Base-by-base conservation (phyloP, 2,797 vertebrate species). In the Oophaga sylvatica region DNA sequence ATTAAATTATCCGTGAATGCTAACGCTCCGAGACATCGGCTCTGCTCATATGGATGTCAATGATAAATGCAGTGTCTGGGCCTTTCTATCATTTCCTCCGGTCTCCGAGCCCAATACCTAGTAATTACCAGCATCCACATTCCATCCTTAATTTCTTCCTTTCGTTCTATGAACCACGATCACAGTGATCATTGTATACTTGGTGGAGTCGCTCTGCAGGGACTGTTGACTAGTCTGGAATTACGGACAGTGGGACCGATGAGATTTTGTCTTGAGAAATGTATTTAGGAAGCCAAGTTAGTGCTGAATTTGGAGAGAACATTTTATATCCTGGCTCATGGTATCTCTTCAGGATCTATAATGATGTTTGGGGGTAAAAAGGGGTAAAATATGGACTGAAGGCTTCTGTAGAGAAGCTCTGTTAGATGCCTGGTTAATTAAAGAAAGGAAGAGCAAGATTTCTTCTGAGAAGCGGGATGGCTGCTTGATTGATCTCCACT, bases 1-100 rank as follows among this genome's bases (percentile, higher is more conserved):
- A 89, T 89, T 89, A 86, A 86, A 86, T 89, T 86, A 86, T 83
- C 88, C 82, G 70, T 86, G 84, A 80, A 89, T 86, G 53, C 57
- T 86, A 78, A 89, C 86, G 80, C 83, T 78, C 70, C 31, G 68
- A 81, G 84, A 89, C 87, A 86, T 45, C 79, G 45, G 80, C 87
- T 82, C 87, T 82, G 60, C 84, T 85, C 60, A 86, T 78, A 82
- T 45, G 83, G 87, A 81, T 82, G 84, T 86, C 71, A 82, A 22
- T 81, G 87, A 89, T 89, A 78, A 89, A 89, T 79, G 79, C 71
- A 19, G 79, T 48, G 71, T 86, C 79, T 82, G 87, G 81, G 78
- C 80, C 45, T 71, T 85, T 85, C 78, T 65, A 76, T 83, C 70
- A 70, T 85, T 85, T 76, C 45, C 87, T 81, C 41, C 57, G 77